phyloP scores from a whole-genome alignment of 2,797 vertebrate species.

The Carcharodon carcharias region DNA sequence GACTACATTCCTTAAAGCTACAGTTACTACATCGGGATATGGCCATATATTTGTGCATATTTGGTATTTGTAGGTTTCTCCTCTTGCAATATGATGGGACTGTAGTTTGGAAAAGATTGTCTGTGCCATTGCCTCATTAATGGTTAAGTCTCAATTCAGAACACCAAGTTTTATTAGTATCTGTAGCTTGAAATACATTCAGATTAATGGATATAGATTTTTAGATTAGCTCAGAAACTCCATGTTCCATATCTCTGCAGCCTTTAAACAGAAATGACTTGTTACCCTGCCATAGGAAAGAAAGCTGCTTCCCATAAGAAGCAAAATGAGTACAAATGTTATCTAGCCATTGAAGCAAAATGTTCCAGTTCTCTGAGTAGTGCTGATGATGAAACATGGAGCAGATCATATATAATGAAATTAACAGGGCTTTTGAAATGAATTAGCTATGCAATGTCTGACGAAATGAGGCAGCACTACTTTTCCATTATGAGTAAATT shows the following conservation, averaged over 20 bases:
- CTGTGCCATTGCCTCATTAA: neutral
- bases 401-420: neutral
- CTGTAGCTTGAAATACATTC: neutral
- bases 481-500: neutral
- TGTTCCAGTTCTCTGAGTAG: neutral
- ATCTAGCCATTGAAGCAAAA: neutral
- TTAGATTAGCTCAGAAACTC: neutral
- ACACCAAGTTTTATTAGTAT: neutral
- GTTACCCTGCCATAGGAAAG: neutral
- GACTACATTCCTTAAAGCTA: too few species aligned
- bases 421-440: neutral
- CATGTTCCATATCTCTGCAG: neutral
- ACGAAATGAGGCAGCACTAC: neutral
- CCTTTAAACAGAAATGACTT: neutral
- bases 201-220: neutral
- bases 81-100: neutral
- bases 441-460: conserved; percentile 2
- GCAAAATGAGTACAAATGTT: neutral
- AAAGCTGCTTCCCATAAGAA: neutral
- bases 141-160: neutral
- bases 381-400: neutral
- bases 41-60: neutral
- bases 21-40: neutral
- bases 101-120: neutral
- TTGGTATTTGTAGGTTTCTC: neutral